Evolutionary conservation across 53 echinoderm and acorn worm species (phyloP), one percentile per base, ranked within the genome.

Genomic region (Antedon mediterranea): DNA sequence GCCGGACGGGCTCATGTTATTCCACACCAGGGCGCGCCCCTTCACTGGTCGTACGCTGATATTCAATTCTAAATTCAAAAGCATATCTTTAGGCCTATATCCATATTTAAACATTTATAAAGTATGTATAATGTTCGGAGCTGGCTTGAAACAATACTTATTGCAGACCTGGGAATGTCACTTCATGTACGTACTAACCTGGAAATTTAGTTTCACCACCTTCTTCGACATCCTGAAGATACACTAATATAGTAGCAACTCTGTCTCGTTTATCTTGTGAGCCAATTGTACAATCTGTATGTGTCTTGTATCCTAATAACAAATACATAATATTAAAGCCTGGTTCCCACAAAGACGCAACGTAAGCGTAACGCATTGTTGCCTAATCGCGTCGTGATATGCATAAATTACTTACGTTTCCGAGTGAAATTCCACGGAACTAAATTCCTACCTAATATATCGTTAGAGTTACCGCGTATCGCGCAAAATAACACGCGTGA

Each of bases 241-340:
- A 95, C 8, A 95, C 97, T 28, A 95, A 43, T 20, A 95, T 88
- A 23, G 97, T 95, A 11, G 82, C 92, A 80, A 85, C 81, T 34
- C 97, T 75, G 57, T 95, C 95, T 73, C 95, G 75, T 31, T 79
- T 83, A 43, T 95, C 97, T 0, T 3, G 20, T 32, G 85, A 81
- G 27, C 82, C 91, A 0, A 92, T 29, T 15, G 84, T 89, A 71
- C 97, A 95, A 83, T 95, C 97, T n/a, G 97, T 95, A 79, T 92
- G 97, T 5, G 85, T 87, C 79, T 95, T 95, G 84, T 95, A 92
- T 57, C 89, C 97, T 95, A 77, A 13, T 29, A 27, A 81, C n/a
- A 5, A 73, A 43, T 57, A 27, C 32, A 4, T 72, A 44, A 71
- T 75, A 30, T n/a, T n/a, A n/a, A n/a, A n/a, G n/a, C n/a, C n/a